Conservation (phyloP, 2,888 invertebrate genomes). For the Chloroclysta siterata region DNA sequence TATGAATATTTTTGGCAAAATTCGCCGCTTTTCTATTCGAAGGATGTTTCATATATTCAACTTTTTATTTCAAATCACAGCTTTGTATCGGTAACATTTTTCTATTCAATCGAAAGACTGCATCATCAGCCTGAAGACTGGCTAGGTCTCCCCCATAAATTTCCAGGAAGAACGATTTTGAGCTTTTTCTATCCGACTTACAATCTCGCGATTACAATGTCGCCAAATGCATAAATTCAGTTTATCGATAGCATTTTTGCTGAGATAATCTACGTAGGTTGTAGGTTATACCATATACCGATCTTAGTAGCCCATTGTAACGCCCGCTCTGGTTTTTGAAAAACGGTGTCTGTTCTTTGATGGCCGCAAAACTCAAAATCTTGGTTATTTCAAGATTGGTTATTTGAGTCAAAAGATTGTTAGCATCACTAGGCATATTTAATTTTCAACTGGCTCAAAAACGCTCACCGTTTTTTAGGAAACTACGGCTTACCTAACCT, state of each 20-base stretch:
- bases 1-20: constrained; percentile 84
- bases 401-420: neutral
- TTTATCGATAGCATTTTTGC: neutral
- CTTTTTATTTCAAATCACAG: constrained; percentile 63
- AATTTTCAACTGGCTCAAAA: neutral
- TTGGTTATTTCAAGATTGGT: neutral
- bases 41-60: constrained; percentile 67
- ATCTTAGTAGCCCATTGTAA: neutral
- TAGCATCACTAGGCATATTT: no score
- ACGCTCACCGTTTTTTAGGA: neutral
- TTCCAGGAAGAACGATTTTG: no score
- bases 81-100: constrained; percentile 25
- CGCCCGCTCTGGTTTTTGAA: neutral
- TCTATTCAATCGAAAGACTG: constrained; percentile 17
- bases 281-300: no score
- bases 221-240: neutral
- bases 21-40: constrained; percentile 69
- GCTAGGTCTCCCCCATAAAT: no score
- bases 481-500: constrained; percentile 44
- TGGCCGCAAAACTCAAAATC: neutral
- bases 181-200: no score
- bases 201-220: no score
- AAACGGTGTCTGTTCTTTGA: neutral
- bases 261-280: neutral
- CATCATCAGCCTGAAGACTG: no score